Base-by-base conservation (phyloP, 2,797 vertebrate species). In the Pelodytes ibericus region DNA sequence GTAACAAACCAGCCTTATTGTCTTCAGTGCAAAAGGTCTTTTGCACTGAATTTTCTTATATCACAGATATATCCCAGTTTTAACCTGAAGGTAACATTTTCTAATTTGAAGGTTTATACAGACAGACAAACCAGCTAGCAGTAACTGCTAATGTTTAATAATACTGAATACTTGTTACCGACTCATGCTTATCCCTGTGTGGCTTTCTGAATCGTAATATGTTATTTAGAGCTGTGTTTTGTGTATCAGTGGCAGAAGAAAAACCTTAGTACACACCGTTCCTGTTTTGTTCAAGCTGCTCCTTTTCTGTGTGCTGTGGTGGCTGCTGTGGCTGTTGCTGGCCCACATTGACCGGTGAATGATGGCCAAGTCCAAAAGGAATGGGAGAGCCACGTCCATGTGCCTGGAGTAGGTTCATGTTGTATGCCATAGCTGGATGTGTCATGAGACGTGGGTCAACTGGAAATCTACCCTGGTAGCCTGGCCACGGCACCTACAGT, bases 381-480 rank as follows among this genome's bases (percentile, higher is more conserved):
- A 96, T 91, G 11, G 97, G 97, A 2, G 97, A 98, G 31, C 95
- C 94, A 64, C 96, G 92, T 78, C 94, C 97, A 41, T 97, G 95
- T 4, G 96, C 90, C 83, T 98, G 97, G 75, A 98, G 87, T 78
- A 99, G 90, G 87, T 98, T 98, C 85, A 99, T 94, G 83, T 98
- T 98, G 89, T 99, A 99, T 61, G 97, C 92, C 95, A 99, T 92
- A 80, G 96, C 96, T 75, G 94, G 96, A 80, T 99, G 97, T 80
- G 91, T 96, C 90, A 99, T 95, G 85, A 99, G 89, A 67, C 97
- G 95, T 83, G 97, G 97, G 83, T 99, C 97, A 83, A 99, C 93
- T 57, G 97, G 91, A 86, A 99, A 98, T 83, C 97, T 96, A 87
- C 94, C 94, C 93, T 98, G 97, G 88, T 99, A 99, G 81, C 95